Base-by-base conservation (phyloP, 2,113 vertebrate genomes). In the Aldabrachelys gigantea region DNA sequence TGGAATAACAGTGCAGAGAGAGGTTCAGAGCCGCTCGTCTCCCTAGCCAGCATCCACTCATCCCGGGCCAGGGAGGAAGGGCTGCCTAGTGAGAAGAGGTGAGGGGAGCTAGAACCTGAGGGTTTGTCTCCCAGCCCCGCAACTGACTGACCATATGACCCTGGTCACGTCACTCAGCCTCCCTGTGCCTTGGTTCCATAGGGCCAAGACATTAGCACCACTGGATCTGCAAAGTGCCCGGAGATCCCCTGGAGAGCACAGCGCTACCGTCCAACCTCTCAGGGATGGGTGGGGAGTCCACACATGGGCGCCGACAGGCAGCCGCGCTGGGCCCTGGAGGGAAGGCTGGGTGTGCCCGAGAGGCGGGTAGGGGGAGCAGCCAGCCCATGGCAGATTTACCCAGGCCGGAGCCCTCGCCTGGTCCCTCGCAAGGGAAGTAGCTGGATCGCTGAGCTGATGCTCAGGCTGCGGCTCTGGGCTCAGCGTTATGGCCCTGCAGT, bases 1-100 rank as follows among this genome's bases (percentile, higher is more conserved):
- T 99, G 90, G 35, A 96, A 95, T 81, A n/a, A 93, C 84, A 96
- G 87, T 50, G 96, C 49, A 95, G 13, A 85, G 16, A 1, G 91
- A 7, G 25, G 76, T 11, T 95, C 41, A 92, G 52, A 93, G 69
- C 85, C 29, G 5, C 53, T 5, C 9, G 5, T 6, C 57, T 5
- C 56, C 35, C 35, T 35, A 19, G 35, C 35, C 65, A 38, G 57
- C 5, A 0, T 57, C 56, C 56, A 27, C 41, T 0, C 0, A 22
- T 38, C 0, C 2, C 27, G 93, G 86, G 10, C 82, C 69, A 50
- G 13, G 11, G 53, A 86, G 89, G 22, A 57, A 2, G 0, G 8
- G 53, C 44, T 62, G n/a, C 25, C 52, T 44, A 50, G 27, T 10
- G 41, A 10, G 31, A 31, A 16, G 49, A 29, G 53, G 85, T 19